A percentile compares a stretch with the other conserved stretches of the same genome.
Evolutionary conservation across 2,888 invertebrate genomes (phyloP).

Genomic region (Clistopyga incitator): DNA sequence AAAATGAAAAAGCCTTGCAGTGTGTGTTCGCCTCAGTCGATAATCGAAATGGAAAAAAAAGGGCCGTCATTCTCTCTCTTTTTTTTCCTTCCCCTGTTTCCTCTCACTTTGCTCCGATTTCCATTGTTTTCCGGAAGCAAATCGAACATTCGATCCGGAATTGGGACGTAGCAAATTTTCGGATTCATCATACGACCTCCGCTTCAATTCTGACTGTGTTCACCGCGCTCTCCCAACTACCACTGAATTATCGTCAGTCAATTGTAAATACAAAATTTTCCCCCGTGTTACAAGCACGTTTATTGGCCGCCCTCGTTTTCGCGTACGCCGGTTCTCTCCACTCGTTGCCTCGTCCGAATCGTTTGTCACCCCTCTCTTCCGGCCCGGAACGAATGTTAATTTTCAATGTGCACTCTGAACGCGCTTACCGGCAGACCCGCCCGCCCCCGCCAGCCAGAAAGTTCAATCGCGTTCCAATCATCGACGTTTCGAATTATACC

Average conservation of each 20-base stretch:
- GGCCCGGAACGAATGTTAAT: slow-evolving; percentile 54
- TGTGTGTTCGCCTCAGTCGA: slow-evolving; percentile 12
- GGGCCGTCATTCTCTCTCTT: no score
- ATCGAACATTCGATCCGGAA: neutral
- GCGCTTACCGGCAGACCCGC: slow-evolving; percentile 1
- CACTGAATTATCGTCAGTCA: slow-evolving; percentile 48
- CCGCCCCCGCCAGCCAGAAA: slow-evolving; percentile 19
- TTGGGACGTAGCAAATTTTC: neutral
- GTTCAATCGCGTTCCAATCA: slow-evolving; percentile 17
- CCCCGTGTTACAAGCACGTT: slow-evolving; percentile 66
- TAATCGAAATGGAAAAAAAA: slow-evolving; percentile 3
- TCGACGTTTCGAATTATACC: slow-evolving; percentile 17
- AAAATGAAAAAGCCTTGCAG: neutral
- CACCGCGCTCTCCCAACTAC: neutral
- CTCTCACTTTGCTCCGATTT: neutral
- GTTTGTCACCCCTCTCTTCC: slow-evolving; percentile 55
- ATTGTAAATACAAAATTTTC: slow-evolving; percentile 57
- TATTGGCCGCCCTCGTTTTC: slow-evolving; percentile 51
- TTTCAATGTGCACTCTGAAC: slow-evolving; percentile 49
- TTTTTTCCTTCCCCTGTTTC: neutral
- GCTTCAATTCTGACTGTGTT: neutral
- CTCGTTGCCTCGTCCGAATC: slow-evolving; percentile 52
- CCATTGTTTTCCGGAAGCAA: neutral
- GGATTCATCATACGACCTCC: slow-evolving; percentile 13
- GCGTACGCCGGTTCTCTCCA: slow-evolving; percentile 61